Base-by-base conservation (phyloP, 2,797 vertebrate genomes). In the Mormyrops attenuatus region DNA sequence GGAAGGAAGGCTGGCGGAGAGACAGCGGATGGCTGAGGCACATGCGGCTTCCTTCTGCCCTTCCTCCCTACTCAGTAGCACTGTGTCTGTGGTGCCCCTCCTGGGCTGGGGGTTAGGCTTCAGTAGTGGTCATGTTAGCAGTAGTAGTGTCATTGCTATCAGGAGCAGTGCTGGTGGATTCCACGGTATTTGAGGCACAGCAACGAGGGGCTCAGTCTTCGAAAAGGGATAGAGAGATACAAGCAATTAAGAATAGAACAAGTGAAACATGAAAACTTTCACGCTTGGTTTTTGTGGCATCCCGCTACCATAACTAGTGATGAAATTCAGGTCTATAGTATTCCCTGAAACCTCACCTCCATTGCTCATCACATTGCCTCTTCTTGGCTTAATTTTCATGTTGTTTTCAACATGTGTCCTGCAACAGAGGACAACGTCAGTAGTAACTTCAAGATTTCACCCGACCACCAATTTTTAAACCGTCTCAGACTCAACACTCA, bases 391-490 rank as follows among this genome's bases (percentile, higher is more conserved):
- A 49, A 66, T 94, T 91, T 94, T 95, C 92, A 95, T 90, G 92
- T 95, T 96, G 91, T 96, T 96, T 91, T 96, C 96, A 91, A 93
- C 87, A 89, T 95, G 93, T 4, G 93, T 93, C 94, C 96, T 96
- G 91, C 6, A 11, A 89, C 26, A 91, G 49, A 92, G 2, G 93
- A 30, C 3, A 5, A 13, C 84, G 87, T 80, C 60, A 86, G 55
- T 41, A 8, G 50, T 20, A 38, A 53, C 26, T 26, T 52, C 22
- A 13, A 52, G 47, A 47, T 66, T 17, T n/a, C 22, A 41, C 52
- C 30, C 2, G 49, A 38, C 52, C 34, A 20, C 30, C 53, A 22
- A 17, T 20, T 22, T 57, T 5, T 20, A 9, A 57, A 38, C 30
- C 5, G 34, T 8, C 17, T 57, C 30, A 55, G 17, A 87, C 49